A percentile compares a stretch with the other conserved stretches of the same genome.
phyloP scores from a whole-genome alignment of 2,113 vertebrate species.

The Carollia perspicillata region DNA sequence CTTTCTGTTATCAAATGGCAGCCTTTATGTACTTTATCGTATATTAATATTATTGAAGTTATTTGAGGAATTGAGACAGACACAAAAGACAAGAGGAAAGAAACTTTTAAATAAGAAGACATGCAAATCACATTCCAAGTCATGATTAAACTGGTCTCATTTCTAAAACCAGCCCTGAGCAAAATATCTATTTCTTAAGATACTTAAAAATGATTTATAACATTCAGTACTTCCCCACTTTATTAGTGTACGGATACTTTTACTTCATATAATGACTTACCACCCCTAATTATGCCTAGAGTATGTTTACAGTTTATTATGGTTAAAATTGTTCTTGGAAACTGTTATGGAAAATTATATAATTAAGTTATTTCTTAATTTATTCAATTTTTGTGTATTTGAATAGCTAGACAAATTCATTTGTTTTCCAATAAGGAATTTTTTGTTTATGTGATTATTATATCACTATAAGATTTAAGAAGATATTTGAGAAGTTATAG shows the following conservation, averaged over 20 bases:
- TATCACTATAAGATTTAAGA: neutral
- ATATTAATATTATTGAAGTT: neutral
- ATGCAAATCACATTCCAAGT: neutral
- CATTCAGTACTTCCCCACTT: neutral
- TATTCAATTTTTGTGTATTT: neutral
- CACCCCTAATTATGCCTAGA: neutral
- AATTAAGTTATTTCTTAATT: conserved; percentile 34
- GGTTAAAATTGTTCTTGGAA: neutral
- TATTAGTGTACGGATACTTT: conserved; percentile 17
- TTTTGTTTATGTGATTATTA: conserved; percentile 18
- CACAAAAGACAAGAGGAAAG: neutral
- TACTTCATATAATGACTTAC: neutral
- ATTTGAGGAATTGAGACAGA: neutral
- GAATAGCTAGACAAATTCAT: conserved; percentile 39
- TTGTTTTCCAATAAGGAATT: conserved; percentile 36
- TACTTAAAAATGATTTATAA: neutral
- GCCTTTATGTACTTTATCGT: neutral
- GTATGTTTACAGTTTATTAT: neutral
- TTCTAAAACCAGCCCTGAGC: neutral
- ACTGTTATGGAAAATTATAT: neutral
- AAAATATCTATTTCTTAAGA: neutral
- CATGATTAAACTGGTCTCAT: neutral
- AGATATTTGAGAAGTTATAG: conserved; percentile 36
- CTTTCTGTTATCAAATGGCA: neutral
- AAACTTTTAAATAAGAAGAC: neutral